phyloP scores from a whole-genome alignment of 2,113 vertebrate genomes.

The Tapirus terrestris region DNA sequence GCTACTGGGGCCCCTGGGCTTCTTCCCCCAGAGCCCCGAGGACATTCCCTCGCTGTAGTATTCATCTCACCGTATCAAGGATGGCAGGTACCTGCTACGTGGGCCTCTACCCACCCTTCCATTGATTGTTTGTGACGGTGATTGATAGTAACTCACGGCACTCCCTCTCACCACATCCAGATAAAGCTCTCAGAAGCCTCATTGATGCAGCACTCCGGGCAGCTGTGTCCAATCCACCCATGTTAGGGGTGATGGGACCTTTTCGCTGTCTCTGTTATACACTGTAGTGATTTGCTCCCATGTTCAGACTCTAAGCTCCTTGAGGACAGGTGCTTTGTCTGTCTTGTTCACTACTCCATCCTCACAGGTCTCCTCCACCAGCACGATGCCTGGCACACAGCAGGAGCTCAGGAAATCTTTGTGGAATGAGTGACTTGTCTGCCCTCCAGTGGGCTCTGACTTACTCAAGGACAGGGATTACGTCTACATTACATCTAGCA shows the following conservation, averaged over 20 bases:
- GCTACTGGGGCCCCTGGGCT: no score
- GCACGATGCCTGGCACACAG: not conserved
- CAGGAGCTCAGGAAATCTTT: not conserved
- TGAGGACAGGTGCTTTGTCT: not conserved
- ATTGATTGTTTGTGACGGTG: no score
- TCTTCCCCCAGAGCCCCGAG: not conserved
- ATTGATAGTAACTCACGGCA: not conserved
- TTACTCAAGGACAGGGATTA: not conserved
- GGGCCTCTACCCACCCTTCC: not conserved
- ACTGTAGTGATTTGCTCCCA: not conserved
- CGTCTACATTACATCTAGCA: not conserved
- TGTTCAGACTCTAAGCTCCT: not conserved
- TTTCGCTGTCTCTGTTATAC: not conserved
- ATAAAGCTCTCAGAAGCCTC: not conserved
- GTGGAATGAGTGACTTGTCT: not conserved
- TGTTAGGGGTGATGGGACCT: not conserved
- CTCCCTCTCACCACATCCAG: not conserved
- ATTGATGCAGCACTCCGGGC: fast-evolving
- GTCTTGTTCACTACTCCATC: not conserved
- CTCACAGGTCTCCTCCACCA: not conserved
- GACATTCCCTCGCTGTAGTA: not conserved
- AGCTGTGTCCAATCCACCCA: not conserved
- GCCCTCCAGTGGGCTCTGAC: not conserved
- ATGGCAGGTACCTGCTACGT: not conserved
- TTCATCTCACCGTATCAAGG: not conserved